Conservation (phyloP, 2,888 invertebrate species). For the Eupithecia pulchellata region DNA sequence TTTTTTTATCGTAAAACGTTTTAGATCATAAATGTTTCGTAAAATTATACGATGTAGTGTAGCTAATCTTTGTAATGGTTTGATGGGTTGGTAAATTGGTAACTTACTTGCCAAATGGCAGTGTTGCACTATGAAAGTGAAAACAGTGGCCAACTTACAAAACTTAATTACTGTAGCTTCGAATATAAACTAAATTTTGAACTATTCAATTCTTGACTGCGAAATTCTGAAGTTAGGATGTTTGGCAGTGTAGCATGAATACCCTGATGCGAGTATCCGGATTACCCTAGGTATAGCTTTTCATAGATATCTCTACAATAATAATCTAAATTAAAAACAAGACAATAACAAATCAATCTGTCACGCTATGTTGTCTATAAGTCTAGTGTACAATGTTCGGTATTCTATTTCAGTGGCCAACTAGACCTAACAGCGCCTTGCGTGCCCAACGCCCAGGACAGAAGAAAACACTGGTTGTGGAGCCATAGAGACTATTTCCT, state of each 20-base stretch:
- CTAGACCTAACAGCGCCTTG: conserved; percentile 70
- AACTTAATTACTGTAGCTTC: neutral
- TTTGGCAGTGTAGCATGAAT: neutral
- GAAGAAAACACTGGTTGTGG: conserved; percentile 71
- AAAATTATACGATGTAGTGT: neutral
- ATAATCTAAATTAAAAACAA: no score
- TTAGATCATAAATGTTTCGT: neutral
- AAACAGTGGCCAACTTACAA: neutral
- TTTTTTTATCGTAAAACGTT: neutral
- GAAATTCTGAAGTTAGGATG: neutral
- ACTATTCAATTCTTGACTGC: neutral
- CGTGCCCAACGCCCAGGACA: conserved; percentile 61
- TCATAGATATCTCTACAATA: no score
- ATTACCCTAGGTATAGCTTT: no score
- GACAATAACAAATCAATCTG: no score
- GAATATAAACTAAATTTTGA: no score
- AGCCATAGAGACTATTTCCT: conserved; percentile 59
- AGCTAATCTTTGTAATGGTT: neutral
- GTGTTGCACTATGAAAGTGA: no score
- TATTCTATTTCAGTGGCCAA: conserved; percentile 64
- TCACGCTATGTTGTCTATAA: no score
- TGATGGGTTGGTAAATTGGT: neutral
- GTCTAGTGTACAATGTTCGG: no score
- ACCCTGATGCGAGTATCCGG: no score
- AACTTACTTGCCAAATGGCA: no score